phyloP scores from a whole-genome alignment of 1,140 invertebrate species.

The Cydia strobilella region DNA sequence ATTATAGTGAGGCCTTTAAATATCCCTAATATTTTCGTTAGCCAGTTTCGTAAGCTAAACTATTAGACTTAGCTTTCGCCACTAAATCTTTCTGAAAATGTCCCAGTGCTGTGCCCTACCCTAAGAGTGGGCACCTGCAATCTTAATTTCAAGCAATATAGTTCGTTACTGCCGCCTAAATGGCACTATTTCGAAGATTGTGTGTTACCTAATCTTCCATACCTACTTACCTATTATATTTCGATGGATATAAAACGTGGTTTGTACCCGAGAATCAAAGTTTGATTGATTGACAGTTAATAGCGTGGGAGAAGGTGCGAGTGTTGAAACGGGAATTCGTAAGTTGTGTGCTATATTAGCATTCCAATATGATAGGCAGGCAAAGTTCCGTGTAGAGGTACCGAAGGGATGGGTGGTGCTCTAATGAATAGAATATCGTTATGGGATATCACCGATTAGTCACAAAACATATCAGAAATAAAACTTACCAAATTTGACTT shows the following conservation, averaged over 20 bases:
- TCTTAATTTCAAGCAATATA: too few relatives aligned
- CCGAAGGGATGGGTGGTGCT: neutral
- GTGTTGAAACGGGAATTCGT: constrained; percentile 1
- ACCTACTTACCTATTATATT: neutral
- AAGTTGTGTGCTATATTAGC: neutral
- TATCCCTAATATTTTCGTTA: too few relatives aligned
- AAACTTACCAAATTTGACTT: neutral
- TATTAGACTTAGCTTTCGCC: too few relatives aligned
- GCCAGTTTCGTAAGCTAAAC: too few relatives aligned
- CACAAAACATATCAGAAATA: neutral
- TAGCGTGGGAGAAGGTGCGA: constrained; percentile 9
- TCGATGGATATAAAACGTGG: neutral
- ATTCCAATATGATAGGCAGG: neutral
- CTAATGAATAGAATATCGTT: neutral
- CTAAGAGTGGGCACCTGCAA: too few relatives aligned
- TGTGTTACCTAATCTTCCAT: neutral
- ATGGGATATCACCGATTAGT: neutral
- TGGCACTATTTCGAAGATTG: neutral
- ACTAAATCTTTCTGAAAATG: too few relatives aligned
- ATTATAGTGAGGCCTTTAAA: too few relatives aligned
- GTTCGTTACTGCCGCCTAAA: too few relatives aligned
- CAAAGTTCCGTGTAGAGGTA: neutral
- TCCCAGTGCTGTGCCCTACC: too few relatives aligned
- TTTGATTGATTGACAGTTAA: constrained; percentile 20
- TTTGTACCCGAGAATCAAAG: neutral